phyloP scores from a whole-genome alignment of 2,797 vertebrate genomes.

The Spatula versicolor region DNA sequence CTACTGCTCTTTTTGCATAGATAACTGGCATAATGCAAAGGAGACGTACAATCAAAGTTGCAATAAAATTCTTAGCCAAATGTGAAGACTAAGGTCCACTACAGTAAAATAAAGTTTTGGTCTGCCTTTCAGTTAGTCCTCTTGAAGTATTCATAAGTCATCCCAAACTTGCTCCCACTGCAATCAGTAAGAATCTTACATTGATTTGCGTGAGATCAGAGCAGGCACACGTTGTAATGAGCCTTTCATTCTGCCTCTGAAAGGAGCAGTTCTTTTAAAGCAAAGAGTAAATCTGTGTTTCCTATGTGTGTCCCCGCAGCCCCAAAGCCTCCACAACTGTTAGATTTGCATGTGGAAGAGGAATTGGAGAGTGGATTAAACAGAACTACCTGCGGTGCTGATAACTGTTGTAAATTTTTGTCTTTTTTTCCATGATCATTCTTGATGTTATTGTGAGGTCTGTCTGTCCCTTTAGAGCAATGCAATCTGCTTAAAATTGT shows the following conservation, averaged over 20 bases:
- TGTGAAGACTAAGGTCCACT: not conserved
- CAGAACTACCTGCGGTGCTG: not conserved
- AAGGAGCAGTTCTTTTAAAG: not conserved
- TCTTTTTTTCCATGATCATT: not conserved
- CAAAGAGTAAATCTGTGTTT: not conserved
- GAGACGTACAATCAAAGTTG: not conserved
- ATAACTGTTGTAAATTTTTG: not conserved
- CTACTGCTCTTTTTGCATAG: not conserved
- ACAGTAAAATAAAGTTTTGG: not conserved
- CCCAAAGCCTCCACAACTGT: not conserved
- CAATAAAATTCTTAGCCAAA: not conserved
- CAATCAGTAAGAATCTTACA: not conserved
- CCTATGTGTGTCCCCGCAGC: not conserved
- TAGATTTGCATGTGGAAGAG: not conserved
- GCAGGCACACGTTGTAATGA: accelerated
- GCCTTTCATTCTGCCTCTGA: not conserved
- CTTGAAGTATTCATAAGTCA: not conserved
- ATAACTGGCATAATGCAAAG: not conserved
- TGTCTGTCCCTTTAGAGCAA: not conserved
- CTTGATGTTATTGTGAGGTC: not conserved
- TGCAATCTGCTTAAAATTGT: not conserved
- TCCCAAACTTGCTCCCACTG: not conserved
- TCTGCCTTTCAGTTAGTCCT: not conserved
- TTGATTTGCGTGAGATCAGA: not conserved
- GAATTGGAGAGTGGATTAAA: not conserved